Evolutionary conservation across 2,888 invertebrate species (phyloP), one percentile per base, ranked within the genome.

Genomic region (Lycophotia porphyrea): DNA sequence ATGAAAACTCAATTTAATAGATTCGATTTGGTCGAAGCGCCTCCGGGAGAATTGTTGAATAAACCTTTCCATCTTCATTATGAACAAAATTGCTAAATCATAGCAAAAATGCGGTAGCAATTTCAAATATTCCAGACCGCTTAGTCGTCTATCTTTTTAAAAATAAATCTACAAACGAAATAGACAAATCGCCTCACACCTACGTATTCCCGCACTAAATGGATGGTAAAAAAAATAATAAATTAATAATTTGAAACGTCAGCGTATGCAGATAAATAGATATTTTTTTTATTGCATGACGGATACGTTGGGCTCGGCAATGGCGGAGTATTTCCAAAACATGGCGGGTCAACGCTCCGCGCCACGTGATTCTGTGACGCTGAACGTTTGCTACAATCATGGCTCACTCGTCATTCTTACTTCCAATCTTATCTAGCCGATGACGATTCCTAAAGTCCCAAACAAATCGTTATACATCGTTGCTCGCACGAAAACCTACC

Each of bases 331-430:
- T 94, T 94, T 94, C 94, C 95, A 96, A 96, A 96, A 96, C 95
- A 96, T 82, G 85, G 88, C 90, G 90, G 96, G 96, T 96, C 96
- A 95, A 93, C 90, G 96, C 91, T 91, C 96, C 90, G 86, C 66
- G 88, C 87, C 87, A 95, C 95, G 96, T 96, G 96, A 96, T 91
- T 82, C 89, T 89, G 90, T 95, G 94, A 94, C 94, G 95, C 90
- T 88, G 89, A 88, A 88, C 84, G 88, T 82, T 89, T 86, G 86
- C 86, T 80, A 90, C 91, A 88, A 91, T 92, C 89, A 90, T 90
- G 90, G 90, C 90, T 87, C 81, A 81, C 79, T 89, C 92, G 90
- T 90, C 92, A 91, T 92, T 89, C 87, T 84, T 84, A 86, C 89
- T 88, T 88, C 90, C 90, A 92, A 92, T 92, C 91, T 92, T 90